phyloP scores from a whole-genome alignment of 2,888 invertebrate species.

The Nomada ferruginata region DNA sequence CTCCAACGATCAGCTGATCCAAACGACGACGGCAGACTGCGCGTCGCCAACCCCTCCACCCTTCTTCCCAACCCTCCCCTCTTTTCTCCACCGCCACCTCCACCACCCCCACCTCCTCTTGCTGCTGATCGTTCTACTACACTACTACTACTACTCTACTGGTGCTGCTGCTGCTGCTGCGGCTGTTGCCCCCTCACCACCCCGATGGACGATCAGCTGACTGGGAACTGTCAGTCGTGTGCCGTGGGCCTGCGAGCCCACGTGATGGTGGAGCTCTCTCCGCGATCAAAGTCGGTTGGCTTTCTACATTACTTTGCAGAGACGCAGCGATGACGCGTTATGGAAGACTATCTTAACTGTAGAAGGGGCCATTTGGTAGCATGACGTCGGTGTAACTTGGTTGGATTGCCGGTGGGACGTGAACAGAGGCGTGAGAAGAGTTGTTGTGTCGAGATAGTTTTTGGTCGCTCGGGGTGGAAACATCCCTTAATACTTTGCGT shows the following conservation, averaged over 20 bases:
- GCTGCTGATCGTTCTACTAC: constrained; percentile 40
- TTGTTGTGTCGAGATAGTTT: too few relatives aligned
- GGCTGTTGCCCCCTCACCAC: constrained; percentile 57
- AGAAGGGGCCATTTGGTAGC: too few relatives aligned
- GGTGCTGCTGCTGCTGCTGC: constrained; percentile 41
- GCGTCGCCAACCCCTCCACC: constrained; percentile 80
- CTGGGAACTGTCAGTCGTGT: constrained; percentile 80
- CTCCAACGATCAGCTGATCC: constrained; percentile 73
- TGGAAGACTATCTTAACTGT: background rate
- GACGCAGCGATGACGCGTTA: constrained; percentile 24
- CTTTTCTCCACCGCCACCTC: constrained; percentile 54
- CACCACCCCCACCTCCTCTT: constrained; percentile 57
- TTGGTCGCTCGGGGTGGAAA: too few relatives aligned
- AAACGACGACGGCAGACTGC: constrained; percentile 77
- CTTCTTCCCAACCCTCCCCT: constrained; percentile 49
- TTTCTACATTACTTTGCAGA: constrained; percentile 25
- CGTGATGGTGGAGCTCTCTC: constrained; percentile 68
- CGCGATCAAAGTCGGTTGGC: constrained; percentile 32
- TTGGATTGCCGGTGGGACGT: too few relatives aligned
- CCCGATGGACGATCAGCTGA: constrained; percentile 81
- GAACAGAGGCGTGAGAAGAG: too few relatives aligned
- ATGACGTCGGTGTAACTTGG: too few relatives aligned
- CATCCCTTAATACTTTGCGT: too few relatives aligned
- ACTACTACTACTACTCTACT: constrained; percentile 3
- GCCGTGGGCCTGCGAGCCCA: constrained; percentile 69